These are phyloP conservation scores for Onthophagus taurus DNA, from an alignment of 1,140 invertebrate species.

Conservation along the genomic window DNA sequence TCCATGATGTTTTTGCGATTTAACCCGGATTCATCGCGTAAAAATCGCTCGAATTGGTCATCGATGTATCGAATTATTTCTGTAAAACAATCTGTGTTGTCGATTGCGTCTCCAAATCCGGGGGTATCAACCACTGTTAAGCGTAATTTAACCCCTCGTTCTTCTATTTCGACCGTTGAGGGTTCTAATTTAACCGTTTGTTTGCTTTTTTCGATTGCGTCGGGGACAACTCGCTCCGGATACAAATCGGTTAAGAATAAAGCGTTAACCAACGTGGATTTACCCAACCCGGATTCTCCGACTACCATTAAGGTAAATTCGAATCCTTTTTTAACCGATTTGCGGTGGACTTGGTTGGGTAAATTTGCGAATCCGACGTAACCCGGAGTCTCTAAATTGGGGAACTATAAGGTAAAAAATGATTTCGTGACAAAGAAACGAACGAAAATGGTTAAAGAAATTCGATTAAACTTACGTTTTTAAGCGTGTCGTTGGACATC, in stretches of 20 bases:
- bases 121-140: conserved; percentile 94
- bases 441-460: conserved; percentile 1
- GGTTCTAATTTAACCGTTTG: conserved; percentile 84
- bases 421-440: conserved; percentile 2
- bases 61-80: conserved; percentile 90
- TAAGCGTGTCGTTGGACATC: conserved; percentile 9
- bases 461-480: conserved; percentile 7
- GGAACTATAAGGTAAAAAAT: conserved; percentile 1
- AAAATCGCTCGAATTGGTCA: conserved; percentile 86
- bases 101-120: conserved; percentile 97
- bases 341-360: conserved; percentile 92
- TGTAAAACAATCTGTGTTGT: conserved; percentile 88
- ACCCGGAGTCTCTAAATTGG: conserved; percentile 58
- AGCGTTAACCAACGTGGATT: conserved; percentile 96
- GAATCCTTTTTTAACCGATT: conserved; percentile 96
- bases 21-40: conserved; percentile 83
- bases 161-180: conserved; percentile 90
- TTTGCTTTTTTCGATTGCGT: conserved; percentile 81
- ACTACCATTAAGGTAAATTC: conserved; percentile 98
- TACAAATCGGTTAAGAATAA: conserved; percentile 95
- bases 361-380: conserved; percentile 91
- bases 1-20: conserved; percentile 88
- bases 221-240: conserved; percentile 77
- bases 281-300: conserved; percentile 93
- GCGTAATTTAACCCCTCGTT: conserved; percentile 80